Evolutionary conservation across 2,113 vertebrate species (phyloP).

Genomic region (Apteryx mantelli): DNA sequence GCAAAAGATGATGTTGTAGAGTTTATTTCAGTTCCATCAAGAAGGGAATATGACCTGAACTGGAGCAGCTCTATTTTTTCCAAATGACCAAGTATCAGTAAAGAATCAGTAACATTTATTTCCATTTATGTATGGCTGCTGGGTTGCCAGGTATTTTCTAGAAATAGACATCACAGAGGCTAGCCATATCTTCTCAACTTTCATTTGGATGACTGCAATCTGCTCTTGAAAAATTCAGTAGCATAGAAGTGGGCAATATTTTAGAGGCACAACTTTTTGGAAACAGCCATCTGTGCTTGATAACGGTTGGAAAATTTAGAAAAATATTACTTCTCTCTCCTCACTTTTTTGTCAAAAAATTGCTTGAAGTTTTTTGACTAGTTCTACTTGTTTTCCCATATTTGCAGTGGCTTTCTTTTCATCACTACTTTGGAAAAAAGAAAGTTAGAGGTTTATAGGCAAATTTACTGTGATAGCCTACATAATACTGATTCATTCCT

Average conservation of each 20-base stretch:
- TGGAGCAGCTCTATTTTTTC: not conserved
- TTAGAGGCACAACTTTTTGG: slow-evolving; percentile 43
- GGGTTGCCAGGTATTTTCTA: not conserved
- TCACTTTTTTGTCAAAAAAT: not conserved
- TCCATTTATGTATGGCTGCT: not conserved
- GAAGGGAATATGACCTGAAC: not conserved
- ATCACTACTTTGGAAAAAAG: not conserved
- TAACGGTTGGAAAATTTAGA: not conserved
- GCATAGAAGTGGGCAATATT: not conserved
- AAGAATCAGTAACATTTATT: not conserved
- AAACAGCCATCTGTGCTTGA: slow-evolving; percentile 37
- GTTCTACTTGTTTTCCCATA: not conserved
- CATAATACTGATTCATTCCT: not conserved
- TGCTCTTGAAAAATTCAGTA: slow-evolving; percentile 29
- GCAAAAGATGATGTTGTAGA: not conserved
- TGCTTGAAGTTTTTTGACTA: not conserved
- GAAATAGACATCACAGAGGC: slow-evolving; percentile 27
- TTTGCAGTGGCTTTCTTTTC: not conserved
- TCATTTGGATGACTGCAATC: slow-evolving; percentile 35
- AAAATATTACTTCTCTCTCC: not conserved
- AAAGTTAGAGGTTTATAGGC: not conserved
- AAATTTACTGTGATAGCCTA: not conserved
- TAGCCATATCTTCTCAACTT: slow-evolving; percentile 14
- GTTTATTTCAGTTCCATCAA: not conserved
- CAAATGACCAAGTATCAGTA: not conserved